phyloP scores from a whole-genome alignment of 2,113 vertebrate genomes.

The Macquaria ambigua region DNA sequence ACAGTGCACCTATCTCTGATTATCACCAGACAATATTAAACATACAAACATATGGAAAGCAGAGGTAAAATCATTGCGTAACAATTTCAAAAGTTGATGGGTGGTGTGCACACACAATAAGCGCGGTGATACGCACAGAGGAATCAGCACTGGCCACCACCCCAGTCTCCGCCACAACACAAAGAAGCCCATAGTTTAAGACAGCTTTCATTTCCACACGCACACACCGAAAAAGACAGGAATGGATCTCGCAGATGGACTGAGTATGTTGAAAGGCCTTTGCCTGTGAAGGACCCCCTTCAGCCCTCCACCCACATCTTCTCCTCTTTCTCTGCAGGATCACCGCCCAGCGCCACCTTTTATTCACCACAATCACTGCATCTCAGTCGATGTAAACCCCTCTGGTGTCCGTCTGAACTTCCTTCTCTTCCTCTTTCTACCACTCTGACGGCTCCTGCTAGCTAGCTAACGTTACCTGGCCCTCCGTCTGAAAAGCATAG shows the following conservation, averaged over 20 bases:
- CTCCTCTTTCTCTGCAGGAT: background rate
- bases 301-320: constrained; percentile 30
- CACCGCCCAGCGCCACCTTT: constrained; percentile 15
- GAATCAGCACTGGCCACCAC: background rate
- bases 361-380: constrained; percentile 3
- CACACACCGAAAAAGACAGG: background rate
- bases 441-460: too few relatives aligned
- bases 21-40: too few relatives aligned
- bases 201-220: background rate
- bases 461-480: constrained; percentile 77
- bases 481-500: constrained; percentile 84
- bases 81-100: background rate
- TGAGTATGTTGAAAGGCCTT: too few relatives aligned
- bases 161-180: constrained; percentile 22
- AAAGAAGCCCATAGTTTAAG: constrained; percentile 17
- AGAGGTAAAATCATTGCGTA: background rate
- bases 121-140: background rate
- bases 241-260: background rate
- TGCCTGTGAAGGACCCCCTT: too few relatives aligned
- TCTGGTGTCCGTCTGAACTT: background rate
- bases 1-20: background rate
- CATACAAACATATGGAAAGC: background rate
- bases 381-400: background rate
- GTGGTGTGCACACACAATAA: too few relatives aligned
- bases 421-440: fast-evolving